phyloP scores from a whole-genome alignment of 2,113 vertebrate genomes.

The Eulemur rufifrons region DNA sequence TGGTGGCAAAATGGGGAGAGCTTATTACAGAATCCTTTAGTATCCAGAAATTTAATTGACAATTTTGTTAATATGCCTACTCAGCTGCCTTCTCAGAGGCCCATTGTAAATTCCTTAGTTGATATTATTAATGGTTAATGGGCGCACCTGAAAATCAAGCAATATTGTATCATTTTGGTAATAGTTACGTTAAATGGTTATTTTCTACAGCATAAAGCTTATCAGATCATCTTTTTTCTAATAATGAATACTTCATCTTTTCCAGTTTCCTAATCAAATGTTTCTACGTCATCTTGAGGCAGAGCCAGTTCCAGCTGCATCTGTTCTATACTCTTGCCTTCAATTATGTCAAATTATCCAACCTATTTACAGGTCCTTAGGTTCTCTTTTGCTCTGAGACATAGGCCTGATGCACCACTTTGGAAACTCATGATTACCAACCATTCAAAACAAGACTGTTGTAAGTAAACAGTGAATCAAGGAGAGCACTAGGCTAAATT shows the following conservation, averaged over 20 bases:
- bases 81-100: slow-evolving; percentile 23
- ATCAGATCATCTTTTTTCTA: slow-evolving; percentile 75
- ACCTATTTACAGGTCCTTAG: slow-evolving; percentile 81
- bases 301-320: slow-evolving; percentile 81
- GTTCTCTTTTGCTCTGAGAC: slow-evolving; percentile 79
- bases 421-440: slow-evolving; percentile 80
- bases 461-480: slow-evolving; percentile 84
- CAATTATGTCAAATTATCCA: slow-evolving; percentile 83
- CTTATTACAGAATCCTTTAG: not conserved
- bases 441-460: slow-evolving; percentile 81
- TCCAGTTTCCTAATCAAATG: slow-evolving; percentile 85
- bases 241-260: slow-evolving; percentile 85
- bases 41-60: slow-evolving; percentile 39
- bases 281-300: slow-evolving; percentile 81
- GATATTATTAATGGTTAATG: slow-evolving; percentile 84
- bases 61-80: slow-evolving; percentile 35
- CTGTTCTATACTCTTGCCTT: slow-evolving; percentile 77
- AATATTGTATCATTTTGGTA: slow-evolving; percentile 81
- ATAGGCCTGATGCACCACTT: slow-evolving; percentile 72
- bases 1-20: not conserved
- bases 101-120: slow-evolving; percentile 79
- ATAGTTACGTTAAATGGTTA: slow-evolving; percentile 80
- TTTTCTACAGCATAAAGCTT: slow-evolving; percentile 80
- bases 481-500: slow-evolving; percentile 75
- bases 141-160: slow-evolving; percentile 86